These are phyloP conservation scores for Patiria pectinifera DNA, from an alignment of 53 echinoderm and acorn worm species.

Conservation along the genomic window DNA sequence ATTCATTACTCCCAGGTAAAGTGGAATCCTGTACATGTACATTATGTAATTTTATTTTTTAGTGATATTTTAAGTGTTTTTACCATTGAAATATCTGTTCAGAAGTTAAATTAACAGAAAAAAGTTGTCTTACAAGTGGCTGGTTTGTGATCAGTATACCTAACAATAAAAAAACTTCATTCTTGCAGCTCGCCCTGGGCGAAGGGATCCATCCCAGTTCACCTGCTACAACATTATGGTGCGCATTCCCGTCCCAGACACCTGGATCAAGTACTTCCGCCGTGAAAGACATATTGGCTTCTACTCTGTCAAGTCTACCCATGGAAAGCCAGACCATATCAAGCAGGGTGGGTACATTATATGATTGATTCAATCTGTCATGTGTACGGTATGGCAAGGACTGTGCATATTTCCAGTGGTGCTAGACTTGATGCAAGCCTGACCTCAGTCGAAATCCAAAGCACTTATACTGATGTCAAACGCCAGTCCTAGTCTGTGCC, in stretches of 20 bases:
- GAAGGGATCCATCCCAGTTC: slow-evolving; percentile 71
- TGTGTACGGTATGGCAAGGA: background rate
- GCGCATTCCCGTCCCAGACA: slow-evolving; percentile 85
- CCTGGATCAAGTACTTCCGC: slow-evolving; percentile 88
- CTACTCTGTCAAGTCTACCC: slow-evolving; percentile 81
- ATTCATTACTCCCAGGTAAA: too few species aligned
- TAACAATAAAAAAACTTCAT: background rate
- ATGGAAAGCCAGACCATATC: slow-evolving; percentile 85
- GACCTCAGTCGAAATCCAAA: too few species aligned
- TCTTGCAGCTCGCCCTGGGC: slow-evolving; percentile 68
- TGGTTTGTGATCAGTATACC: background rate
- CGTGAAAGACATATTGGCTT: slow-evolving; percentile 78
- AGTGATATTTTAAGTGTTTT: too few species aligned
- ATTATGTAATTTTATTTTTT: too few species aligned
- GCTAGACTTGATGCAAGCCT: background rate
- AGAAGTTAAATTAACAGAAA: too few species aligned
- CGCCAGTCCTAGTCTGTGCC: too few species aligned
- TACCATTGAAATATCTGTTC: background rate
- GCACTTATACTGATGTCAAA: too few species aligned
- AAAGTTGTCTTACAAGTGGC: background rate
- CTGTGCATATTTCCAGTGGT: background rate
- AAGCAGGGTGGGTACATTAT: slow-evolving; percentile 75
- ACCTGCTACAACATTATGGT: slow-evolving; percentile 84
- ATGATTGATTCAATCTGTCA: background rate
- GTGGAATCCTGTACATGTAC: too few species aligned